Conservation (phyloP, 1,140 invertebrate genomes). For the Ooceraea biroi region DNA sequence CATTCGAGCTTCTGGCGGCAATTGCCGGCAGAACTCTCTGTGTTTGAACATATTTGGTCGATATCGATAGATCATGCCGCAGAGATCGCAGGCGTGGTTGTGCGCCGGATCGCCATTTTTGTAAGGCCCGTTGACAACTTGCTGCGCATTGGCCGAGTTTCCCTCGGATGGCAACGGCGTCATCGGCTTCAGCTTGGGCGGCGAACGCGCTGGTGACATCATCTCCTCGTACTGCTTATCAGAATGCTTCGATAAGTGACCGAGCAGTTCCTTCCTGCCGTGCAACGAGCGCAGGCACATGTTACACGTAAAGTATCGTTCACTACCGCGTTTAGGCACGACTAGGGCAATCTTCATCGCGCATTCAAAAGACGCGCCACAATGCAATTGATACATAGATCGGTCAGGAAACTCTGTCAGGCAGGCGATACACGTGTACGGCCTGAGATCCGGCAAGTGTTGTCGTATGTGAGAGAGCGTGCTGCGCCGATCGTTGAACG, state of each 20-base stretch:
- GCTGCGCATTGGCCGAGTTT: not conserved
- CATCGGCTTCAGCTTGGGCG: slow-evolving; percentile 75
- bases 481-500: slow-evolving; percentile 79
- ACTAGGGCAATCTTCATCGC: slow-evolving; percentile 85
- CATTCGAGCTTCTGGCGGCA: slow-evolving; percentile 73
- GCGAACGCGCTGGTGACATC: slow-evolving; percentile 62
- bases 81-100: slow-evolving; percentile 82
- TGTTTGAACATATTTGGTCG: slow-evolving; percentile 83
- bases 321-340: slow-evolving; percentile 79
- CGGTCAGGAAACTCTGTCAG: slow-evolving; percentile 83
- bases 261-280: slow-evolving; percentile 80
- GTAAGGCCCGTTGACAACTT: slow-evolving; percentile 72
- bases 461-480: slow-evolving; percentile 83
- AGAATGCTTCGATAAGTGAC: slow-evolving; percentile 80
- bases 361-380: slow-evolving; percentile 83
- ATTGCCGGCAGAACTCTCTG: slow-evolving; percentile 73
- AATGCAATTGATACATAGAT: slow-evolving; percentile 82
- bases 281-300: slow-evolving; percentile 82
- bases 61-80: slow-evolving; percentile 84
- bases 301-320: slow-evolving; percentile 85
- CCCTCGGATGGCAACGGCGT: slow-evolving; percentile 28
- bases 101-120: slow-evolving; percentile 81
- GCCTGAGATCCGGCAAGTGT: slow-evolving; percentile 82
- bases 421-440: slow-evolving; percentile 84
- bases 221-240: slow-evolving; percentile 79